Evolutionary conservation across 2,888 invertebrate species (phyloP).

Genomic region (Salticus scenicus): DNA sequence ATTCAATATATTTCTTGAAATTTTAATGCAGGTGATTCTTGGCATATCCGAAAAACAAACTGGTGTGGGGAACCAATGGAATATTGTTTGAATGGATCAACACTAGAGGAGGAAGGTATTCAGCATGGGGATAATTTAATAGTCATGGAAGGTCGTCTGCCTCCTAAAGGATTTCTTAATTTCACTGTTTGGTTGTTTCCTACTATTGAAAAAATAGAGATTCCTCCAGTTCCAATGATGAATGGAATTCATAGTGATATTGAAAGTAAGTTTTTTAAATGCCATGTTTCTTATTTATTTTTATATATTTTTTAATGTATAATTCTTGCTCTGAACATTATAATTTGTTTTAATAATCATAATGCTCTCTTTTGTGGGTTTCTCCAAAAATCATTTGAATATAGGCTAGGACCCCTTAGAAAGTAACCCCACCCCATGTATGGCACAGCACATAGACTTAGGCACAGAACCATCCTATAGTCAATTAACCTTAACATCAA

Average conservation of each 20-base stretch:
- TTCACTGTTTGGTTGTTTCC: conserved; percentile 58
- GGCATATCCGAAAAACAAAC: conserved; percentile 62
- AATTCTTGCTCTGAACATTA: no score
- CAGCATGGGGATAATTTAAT: conserved; percentile 61
- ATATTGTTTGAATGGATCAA: conserved; percentile 39
- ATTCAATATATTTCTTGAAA: no score
- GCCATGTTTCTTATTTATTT: no score
- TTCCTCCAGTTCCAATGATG: conserved; percentile 24
- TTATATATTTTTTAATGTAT: no score
- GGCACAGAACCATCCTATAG: no score
- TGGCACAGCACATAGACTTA: no score
- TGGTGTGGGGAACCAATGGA: conserved; percentile 65
- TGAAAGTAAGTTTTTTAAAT: conserved; percentile 38
- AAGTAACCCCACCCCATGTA: no score
- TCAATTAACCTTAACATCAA: no score
- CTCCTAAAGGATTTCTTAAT: conserved; percentile 57
- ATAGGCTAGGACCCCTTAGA: no score
- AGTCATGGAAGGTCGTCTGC: conserved; percentile 56
- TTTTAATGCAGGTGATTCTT: conserved; percentile 52
- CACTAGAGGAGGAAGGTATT: conserved; percentile 59
- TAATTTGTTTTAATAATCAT: no score
- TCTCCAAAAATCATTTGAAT: no score
- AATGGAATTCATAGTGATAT: conserved; percentile 52
- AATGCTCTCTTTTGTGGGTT: no score
- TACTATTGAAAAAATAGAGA: conserved; percentile 40